Base-by-base conservation (phyloP, 2,888 invertebrate species). In the Trachelus iudaicus region DNA sequence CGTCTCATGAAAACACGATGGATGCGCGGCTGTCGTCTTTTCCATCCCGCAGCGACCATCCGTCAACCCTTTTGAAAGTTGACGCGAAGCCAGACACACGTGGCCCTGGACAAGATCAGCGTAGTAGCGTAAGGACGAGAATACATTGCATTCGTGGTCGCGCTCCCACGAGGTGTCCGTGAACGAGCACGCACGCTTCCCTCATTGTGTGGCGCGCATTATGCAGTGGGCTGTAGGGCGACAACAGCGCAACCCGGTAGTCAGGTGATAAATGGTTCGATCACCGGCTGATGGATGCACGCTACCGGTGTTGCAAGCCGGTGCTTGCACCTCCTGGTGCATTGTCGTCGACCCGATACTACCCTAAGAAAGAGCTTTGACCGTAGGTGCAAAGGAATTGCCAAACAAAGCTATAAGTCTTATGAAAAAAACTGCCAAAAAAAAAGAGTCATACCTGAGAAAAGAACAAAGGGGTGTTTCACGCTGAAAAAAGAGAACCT, bases 1-100 rank as follows among this genome's bases (percentile, higher is more conserved):
- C 56, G 23, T 56, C 56, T 56, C 23, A 56, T 78, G 84, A 86
- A 87, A 87, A 85, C 85, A 90, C 89, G 89, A 90, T 90, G 88
- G 88, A 89, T 90, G 85, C 86, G 79, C 82, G 86, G 81, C 85
- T 86, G 87, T 88, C 88, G 87, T 87, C 88, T 88, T 87, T 56
- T 85, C 84, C 85, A 89, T 90, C 90, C 90, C 90, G 88, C 84
- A 85, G 89, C 89, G 90, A 89, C 89, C 88, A 90, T 90, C 87
- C 89, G 90, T 90, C 89, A 90, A 88, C 86, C 85, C 88, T 89
- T 89, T 89, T 9, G 85, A 89, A 87, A 88, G 85, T 87, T 88
- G 89, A 89, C 88, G 86, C 86, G 86, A 81, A 85, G 83, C 82
- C 82, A 81, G 78, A 76, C 35, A 74, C 74, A 74, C 37, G 35